Evolutionary conservation across 1,140 invertebrate genomes (phyloP).

Genomic region (Caenorhabditis latens): DNA sequence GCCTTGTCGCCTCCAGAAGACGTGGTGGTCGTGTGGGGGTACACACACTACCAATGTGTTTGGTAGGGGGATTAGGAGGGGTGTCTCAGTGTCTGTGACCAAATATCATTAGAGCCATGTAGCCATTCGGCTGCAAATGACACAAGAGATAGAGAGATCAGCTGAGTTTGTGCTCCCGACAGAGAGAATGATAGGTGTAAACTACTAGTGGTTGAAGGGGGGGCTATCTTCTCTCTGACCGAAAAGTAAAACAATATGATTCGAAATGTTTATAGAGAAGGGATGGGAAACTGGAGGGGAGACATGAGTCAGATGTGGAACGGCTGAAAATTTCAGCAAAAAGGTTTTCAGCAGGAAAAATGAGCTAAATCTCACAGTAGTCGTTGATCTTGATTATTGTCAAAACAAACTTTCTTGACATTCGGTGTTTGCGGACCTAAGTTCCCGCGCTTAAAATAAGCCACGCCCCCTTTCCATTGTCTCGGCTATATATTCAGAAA

Average conservation of each 20-base stretch:
- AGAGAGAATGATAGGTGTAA: not conserved
- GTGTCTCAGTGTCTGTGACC: constrained; percentile 1
- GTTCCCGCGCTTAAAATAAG: too few species aligned
- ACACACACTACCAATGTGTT: constrained; percentile 29
- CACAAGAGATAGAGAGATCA: constrained; percentile 31
- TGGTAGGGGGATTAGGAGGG: constrained; percentile 8
- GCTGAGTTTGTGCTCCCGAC: not conserved
- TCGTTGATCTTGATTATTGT: too few species aligned
- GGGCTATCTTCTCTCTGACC: not conserved
- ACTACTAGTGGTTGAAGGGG: not conserved
- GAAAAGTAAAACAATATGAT: not conserved
- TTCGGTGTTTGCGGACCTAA: too few species aligned
- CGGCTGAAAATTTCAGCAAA: too few species aligned
- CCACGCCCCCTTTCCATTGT: too few species aligned
- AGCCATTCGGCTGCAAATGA: constrained; percentile 7
- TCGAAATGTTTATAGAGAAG: not conserved
- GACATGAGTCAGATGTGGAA: not conserved
- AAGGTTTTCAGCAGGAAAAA: too few species aligned
- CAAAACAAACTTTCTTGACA: too few species aligned
- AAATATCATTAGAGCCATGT: constrained; percentile 21
- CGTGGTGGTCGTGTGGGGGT: not conserved
- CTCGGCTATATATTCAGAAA: too few species aligned
- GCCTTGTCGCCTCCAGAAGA: not conserved
- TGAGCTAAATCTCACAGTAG: too few species aligned
- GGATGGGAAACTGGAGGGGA: not conserved